Evolutionary conservation across 92 coral and sea anemone genomes (phyloP).

Genomic region (Epizoanthus ramosus): DNA sequence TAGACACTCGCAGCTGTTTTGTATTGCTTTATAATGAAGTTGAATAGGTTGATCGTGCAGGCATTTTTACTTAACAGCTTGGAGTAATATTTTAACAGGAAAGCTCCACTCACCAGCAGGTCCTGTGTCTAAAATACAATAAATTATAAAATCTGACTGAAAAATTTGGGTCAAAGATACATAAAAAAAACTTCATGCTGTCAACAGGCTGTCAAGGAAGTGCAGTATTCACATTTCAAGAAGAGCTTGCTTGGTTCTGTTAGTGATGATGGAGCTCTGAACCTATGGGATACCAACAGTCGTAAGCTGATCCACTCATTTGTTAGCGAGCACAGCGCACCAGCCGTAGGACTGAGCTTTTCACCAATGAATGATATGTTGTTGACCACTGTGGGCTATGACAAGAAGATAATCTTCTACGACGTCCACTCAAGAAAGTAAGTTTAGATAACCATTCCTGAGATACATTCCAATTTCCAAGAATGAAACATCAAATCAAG

Average conservation of each 20-base stretch:
- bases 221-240: conserved; percentile 92
- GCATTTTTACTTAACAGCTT: no score
- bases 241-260: conserved; percentile 92
- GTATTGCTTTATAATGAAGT: no score
- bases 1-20: no score
- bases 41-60: no score
- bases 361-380: conserved; percentile 99
- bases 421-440: conserved; percentile 96
- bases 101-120: no score
- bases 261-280: conserved; percentile 97
- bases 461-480: neutral
- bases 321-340: conserved; percentile 90
- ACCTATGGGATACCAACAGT: conserved; percentile 93
- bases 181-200: neutral
- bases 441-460: conserved; percentile 10
- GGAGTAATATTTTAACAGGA: no score
- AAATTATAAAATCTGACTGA: no score
- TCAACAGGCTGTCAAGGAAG: conserved; percentile 78
- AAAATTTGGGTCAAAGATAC: no score
- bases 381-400: conserved; percentile 88
- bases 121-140: no score
- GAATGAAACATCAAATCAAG: no score
- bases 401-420: conserved; percentile 89
- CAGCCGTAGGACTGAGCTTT: conserved; percentile 88
- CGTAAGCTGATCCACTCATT: conserved; percentile 84